Percentiles rank a stretch among this genome's conserved stretches.
Conservation (phyloP, 2,113 vertebrate species). For the Telmatochromis brachygnathus region DNA sequence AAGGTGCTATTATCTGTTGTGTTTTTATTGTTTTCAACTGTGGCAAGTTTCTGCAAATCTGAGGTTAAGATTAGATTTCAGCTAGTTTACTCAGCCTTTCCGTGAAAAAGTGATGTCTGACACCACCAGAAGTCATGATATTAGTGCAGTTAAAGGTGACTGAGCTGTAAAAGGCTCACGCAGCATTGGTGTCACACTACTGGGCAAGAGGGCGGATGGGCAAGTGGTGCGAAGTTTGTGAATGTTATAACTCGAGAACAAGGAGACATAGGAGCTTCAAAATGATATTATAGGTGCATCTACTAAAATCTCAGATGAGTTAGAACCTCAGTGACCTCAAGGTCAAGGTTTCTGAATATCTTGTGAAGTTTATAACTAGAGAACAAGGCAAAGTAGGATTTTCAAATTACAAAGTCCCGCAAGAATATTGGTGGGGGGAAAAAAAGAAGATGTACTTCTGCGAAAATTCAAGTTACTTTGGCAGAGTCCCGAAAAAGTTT, state of each 20-base stretch:
- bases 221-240: not conserved
- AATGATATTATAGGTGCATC: not conserved
- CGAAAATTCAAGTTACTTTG: not conserved
- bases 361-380: not conserved
- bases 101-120: not conserved
- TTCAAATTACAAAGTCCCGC: not conserved
- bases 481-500: fast-evolving
- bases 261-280: not conserved
- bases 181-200: not conserved
- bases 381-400: not conserved
- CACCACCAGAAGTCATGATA: not conserved
- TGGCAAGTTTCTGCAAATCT: not conserved
- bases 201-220: fast-evolving
- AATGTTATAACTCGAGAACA: not conserved
- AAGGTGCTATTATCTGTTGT: not conserved
- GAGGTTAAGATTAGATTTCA: not conserved
- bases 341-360: not conserved
- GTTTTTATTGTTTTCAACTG: not conserved
- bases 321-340: not conserved
- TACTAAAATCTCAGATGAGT: not conserved
- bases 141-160: not conserved
- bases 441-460: not conserved
- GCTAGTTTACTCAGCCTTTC: not conserved
- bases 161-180: not conserved
- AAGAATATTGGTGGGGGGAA: fast-evolving